phyloP scores from a whole-genome alignment of 2,113 vertebrate species.

The Myotis brandtii region DNA sequence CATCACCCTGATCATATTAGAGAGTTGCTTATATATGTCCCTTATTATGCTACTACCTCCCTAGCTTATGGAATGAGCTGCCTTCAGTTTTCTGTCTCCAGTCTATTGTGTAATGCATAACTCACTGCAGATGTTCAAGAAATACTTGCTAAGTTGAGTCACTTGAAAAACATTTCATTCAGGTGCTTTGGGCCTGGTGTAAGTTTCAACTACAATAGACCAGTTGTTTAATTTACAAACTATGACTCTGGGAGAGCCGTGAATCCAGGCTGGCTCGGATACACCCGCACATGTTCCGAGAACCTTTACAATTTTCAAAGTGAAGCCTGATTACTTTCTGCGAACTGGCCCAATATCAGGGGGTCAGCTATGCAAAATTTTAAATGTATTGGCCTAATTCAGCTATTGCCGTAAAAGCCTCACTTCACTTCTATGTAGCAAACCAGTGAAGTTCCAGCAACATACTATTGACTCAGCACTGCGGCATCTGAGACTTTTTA shows the following conservation, averaged over 20 bases:
- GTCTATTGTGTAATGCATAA: not conserved
- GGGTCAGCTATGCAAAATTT: not conserved
- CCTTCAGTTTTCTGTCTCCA: not conserved
- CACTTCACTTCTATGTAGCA: not conserved
- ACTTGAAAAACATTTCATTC: constrained; percentile 24
- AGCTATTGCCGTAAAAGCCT: not conserved
- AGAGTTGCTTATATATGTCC: not conserved
- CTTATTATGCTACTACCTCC: not conserved
- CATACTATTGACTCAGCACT: not conserved
- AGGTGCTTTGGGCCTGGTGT: not conserved
- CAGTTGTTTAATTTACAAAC: constrained; percentile 14
- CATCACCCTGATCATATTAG: not conserved
- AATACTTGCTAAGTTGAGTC: constrained; percentile 10
- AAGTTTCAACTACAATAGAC: constrained; percentile 9
- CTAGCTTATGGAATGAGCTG: not conserved
- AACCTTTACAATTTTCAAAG: not conserved
- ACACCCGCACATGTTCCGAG: not conserved
- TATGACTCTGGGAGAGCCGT: not conserved
- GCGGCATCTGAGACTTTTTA: not conserved
- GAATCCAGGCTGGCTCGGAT: not conserved
- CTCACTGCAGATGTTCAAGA: not conserved
- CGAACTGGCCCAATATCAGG: not conserved
- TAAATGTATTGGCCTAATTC: not conserved
- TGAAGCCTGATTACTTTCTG: constrained; percentile 17
- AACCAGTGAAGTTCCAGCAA: not conserved